Base-by-base conservation (phyloP, 2,888 invertebrate genomes). In the Athalia circularis region DNA sequence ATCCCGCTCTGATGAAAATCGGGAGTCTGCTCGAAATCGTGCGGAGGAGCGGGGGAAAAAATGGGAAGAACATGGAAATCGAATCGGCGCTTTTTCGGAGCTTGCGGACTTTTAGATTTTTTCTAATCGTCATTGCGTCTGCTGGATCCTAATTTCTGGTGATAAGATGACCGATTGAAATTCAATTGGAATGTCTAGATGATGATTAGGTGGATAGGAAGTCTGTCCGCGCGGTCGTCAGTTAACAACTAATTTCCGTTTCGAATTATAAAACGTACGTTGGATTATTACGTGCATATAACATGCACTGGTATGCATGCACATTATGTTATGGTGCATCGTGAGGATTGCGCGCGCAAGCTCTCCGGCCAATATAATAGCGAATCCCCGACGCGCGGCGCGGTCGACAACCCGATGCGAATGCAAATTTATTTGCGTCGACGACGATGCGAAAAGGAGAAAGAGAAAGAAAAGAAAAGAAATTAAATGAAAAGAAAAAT, bases 171-270 rank as follows among this genome's bases (percentile, higher is more conserved):
- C 29, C 29, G 29, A 29, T 29, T 29, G 29, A 29, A 29, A 29
- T 29, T 29, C 29, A 29, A 50, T 68, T 52, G 54, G 78, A 79
- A 70, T 79, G 77, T 70, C 64, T 64, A 79, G 80, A 82, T 80
- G 78, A 80, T 79, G 79, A 78, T 79, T 77, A 29, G 29, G 29
- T 29, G 29, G 29, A 29, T 29, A 2, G 29, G 29, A 29, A 29
- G 29, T 29, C 29, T 29, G 29, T 29, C 29, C 29, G 29, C 29
- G 84, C 83, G 81, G 80, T 81, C 79, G 81, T 83, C 29, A 82
- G 85, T 80, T 85, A 88, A 88, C 86, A 85, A 87, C 88, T 87
- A 88, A 88, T 88, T 88, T 88, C 88, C 88, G 88, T 85, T 88
- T 87, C 83, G 80, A 87, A 87, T 88, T 88, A 88, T 85, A 84